Percentiles rank a stretch among this genome's conserved stretches.
These are phyloP conservation scores for Lophotriccus pileatus DNA, from an alignment of 2,797 vertebrate species.

Conservation along the genomic window DNA sequence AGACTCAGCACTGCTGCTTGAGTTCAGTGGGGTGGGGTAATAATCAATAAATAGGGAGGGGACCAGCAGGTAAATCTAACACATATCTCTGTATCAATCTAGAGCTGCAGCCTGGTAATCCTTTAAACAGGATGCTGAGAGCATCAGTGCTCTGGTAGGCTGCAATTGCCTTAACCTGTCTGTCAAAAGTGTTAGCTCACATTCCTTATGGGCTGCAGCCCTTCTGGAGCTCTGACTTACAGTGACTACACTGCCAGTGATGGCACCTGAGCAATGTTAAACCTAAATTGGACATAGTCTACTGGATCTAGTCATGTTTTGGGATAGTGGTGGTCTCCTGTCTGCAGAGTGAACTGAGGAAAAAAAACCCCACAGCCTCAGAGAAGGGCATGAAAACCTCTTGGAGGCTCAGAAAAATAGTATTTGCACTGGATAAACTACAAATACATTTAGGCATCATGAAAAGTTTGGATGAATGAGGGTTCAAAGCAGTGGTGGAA, in stretches of 20 bases:
- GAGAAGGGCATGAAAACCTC: not conserved
- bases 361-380: not conserved
- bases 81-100: not conserved
- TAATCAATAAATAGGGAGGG: not conserved
- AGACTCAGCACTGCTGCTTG: not conserved
- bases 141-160: not conserved
- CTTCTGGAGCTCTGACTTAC: not conserved
- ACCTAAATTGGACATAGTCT: not conserved
- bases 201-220: not conserved
- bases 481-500: not conserved
- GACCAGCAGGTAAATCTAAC: not conserved
- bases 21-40: not conserved
- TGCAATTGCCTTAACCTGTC: not conserved
- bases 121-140: not conserved
- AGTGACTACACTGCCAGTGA: not conserved
- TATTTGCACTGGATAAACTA: not conserved
- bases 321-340: not conserved
- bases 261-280: not conserved
- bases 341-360: not conserved
- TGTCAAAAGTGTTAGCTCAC: not conserved
- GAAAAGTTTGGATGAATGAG: not conserved
- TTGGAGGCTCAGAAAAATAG: not conserved
- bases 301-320: not conserved
- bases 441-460: not conserved
- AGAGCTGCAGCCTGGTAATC: not conserved